Evolutionary conservation across 2,888 invertebrate genomes (phyloP), one percentile per base, ranked within the genome.

Genomic region (Drosophila recens): DNA sequence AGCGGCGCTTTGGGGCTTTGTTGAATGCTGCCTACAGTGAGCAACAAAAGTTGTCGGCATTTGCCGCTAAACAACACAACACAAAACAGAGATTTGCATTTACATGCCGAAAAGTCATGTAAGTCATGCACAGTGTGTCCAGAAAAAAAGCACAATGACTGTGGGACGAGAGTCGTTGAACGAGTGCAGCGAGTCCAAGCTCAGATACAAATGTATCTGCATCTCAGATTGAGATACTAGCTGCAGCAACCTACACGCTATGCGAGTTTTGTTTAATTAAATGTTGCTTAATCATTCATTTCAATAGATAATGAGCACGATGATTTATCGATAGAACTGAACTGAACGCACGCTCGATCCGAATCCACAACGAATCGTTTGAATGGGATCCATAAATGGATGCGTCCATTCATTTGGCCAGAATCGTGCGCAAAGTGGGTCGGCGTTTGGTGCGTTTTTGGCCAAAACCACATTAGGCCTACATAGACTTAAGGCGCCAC

Each of bases 211-310:
- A 48, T 63, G 43, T 38, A 61, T 43, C 68, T 68, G 45, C 38
- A 71, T 17, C 51, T 64, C 15, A 33, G 48, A 59, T 53, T 34
- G 48, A 54, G 57, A 43, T 62, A 62, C 5, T 27, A 23, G 52
- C 17, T 38, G 54, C 58, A 17, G 6, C 52, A 66, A 58, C 79
- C 71, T 64, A 80, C 75, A 72, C 66, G 33, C 65, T 23, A 13
- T 52, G 46, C 49, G 20, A 76, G 73, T 78, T 86, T 86, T 82
- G 76, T 63, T 83, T 83, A 87, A 87, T 87, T 88, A 86, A 87
- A 86, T 87, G 88, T 77, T 87, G 83, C 80, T 87, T 82, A 88
- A 82, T 83, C 88, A 83, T 73, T 83, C 88, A 83, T 73, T 82
- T 68, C 73, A 74, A 73, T 63, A 80, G 87, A 84, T 85, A 85